Evolutionary conservation across 2,888 invertebrate species (phyloP).

Genomic region (Hirtodrosophila trivittata): DNA sequence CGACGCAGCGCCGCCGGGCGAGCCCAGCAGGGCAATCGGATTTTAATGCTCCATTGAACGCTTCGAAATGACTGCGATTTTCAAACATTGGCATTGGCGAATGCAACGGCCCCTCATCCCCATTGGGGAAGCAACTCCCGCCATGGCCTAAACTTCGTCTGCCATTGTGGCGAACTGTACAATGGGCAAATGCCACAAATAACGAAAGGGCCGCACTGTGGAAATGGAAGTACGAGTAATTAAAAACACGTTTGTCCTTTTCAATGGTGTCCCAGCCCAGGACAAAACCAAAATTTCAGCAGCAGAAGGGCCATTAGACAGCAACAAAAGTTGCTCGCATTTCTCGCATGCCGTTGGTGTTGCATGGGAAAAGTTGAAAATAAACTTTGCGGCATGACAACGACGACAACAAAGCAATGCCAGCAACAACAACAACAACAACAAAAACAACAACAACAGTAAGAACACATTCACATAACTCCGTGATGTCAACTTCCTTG

Average conservation of each 20-base stretch:
- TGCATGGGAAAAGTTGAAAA: constrained; percentile 77
- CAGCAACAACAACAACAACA: constrained; percentile 20
- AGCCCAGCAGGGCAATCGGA: constrained; percentile 66
- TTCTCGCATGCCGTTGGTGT: constrained; percentile 57
- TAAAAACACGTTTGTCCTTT: constrained; percentile 80
- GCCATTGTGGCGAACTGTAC: constrained; percentile 36
- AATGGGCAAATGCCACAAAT: constrained; percentile 43
- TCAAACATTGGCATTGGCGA: constrained; percentile 50
- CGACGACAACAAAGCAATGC: constrained; percentile 27
- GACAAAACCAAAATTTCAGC: constrained; percentile 10
- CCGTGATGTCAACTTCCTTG: constrained; percentile 74
- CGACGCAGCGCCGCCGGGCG: constrained; percentile 34
- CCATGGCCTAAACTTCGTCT: constrained; percentile 36
- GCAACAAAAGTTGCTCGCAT: constrained; percentile 64
- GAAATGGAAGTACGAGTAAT: constrained; percentile 68
- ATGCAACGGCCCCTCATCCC: constrained; percentile 38
- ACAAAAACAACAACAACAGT: constrained; percentile 25
- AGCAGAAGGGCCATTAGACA: constrained; percentile 49
- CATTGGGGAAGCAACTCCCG: neutral
- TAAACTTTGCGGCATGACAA: constrained; percentile 76
- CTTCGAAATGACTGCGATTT: constrained; percentile 73
- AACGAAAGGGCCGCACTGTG: constrained; percentile 29
- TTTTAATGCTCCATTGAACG: constrained; percentile 81
- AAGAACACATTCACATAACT: constrained; percentile 56
- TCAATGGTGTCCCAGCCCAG: constrained; percentile 24